Evolutionary conservation across 2,888 invertebrate species (phyloP), one percentile per base, ranked within the genome.

Genomic region (Drosophila testacea): DNA sequence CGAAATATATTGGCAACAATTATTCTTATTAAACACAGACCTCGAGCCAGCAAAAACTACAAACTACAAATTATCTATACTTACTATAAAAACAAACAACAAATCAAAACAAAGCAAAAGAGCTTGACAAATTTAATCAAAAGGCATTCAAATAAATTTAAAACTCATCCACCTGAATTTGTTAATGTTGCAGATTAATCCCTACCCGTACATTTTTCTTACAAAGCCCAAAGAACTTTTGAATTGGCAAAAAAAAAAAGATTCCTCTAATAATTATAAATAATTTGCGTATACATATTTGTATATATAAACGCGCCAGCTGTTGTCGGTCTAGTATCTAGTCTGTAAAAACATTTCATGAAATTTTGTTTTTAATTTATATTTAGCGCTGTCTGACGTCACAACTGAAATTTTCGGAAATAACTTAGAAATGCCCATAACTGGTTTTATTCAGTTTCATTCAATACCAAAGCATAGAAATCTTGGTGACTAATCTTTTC

Each of bases 391-490:
- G 6, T 22, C 46, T 70, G 78, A 77, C 77, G 77, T 77, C 77
- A 77, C 54, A 63, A 13, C 30, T 48, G 46, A 27, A 47, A 44
- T 41, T 50, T 41, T 51, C 54, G 44, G 22, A 69, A 66, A 68
- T 65, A 9, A 39, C 62, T 62, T 39, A 65, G 67, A 71, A 74
- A 60, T 62, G 50, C 56, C 71, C 60, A 16, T 62, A 59, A 75
- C 79, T 77, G 62, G 62, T 68, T 77, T 60, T 57, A 70, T 42
- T 78, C n/a, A 63, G 72, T 75, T 78, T 64, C 16, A 56, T 52
- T 52, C 38, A 30, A 4, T 13, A 52, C 32, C 27, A 16, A 51
- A 38, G n/a, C n/a, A 22, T n/a, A 39, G 30, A 44, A 22, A 59
- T 32, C 3, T 9, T 42, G 16, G 16, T 64, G 38, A 48, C 47